A percentile compares a stretch with the other conserved stretches of the same genome.
Conservation (phyloP, 2,113 vertebrate genomes). For the Artemisiospiza belli region DNA sequence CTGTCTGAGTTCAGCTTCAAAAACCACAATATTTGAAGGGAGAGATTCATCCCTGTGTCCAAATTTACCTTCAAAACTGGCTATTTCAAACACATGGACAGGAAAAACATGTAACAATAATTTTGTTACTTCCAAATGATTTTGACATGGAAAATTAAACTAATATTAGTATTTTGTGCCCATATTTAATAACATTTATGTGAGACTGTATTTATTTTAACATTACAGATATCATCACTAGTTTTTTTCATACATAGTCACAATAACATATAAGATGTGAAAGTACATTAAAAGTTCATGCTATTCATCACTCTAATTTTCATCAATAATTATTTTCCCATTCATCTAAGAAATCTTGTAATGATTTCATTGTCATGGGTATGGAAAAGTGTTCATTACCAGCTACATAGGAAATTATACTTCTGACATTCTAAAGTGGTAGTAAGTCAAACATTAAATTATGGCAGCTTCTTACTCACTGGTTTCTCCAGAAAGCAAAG, state of each 20-base stretch:
- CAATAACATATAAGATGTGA: not conserved
- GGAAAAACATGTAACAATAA: not conserved
- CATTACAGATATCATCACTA: not conserved
- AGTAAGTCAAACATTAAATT: not conserved
- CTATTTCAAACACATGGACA: not conserved
- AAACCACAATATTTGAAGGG: not conserved
- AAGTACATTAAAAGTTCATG: not conserved
- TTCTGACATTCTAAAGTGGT: not conserved
- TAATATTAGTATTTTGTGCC: not conserved
- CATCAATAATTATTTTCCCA: not conserved
- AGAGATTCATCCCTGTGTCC: not conserved
- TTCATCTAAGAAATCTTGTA: not conserved
- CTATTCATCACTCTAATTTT: not conserved
- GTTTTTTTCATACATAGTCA: not conserved
- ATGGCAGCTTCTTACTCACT: not conserved
- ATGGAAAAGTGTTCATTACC: not conserved
- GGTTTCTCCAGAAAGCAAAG: not conserved
- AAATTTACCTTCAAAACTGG: not conserved
- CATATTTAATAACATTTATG: not conserved
- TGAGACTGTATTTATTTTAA: not conserved
- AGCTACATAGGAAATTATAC: not conserved
- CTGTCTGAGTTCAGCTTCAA: not conserved
- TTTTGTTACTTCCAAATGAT: not conserved
- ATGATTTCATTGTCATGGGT: not conserved
- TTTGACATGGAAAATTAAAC: not conserved